Evolutionary conservation across 2,113 vertebrate genomes (phyloP).

Genomic region (Lichenostomus cassidix): DNA sequence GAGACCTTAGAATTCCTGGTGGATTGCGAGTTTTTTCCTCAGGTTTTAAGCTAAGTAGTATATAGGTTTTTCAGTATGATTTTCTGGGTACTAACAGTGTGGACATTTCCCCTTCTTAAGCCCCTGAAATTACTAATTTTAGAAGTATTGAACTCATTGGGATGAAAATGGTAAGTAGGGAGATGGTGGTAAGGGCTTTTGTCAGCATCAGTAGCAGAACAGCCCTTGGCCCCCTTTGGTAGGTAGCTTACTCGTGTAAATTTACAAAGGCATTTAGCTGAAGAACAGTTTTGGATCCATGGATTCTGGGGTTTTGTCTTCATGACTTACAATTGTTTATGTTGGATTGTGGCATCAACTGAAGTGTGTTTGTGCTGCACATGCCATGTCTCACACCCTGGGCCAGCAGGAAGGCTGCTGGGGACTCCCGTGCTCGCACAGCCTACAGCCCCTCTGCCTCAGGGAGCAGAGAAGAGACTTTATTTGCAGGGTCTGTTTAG

Average conservation of each 20-base stretch:
- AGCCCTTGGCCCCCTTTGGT: background rate
- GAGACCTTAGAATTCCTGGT: background rate
- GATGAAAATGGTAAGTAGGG: background rate
- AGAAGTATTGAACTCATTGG: background rate
- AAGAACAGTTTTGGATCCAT: background rate
- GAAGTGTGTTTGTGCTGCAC: background rate
- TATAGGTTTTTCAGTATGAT: background rate
- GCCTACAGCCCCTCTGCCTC: background rate
- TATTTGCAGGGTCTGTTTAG: background rate
- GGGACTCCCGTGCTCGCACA: rapidly evolving
- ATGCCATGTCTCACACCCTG: rapidly evolving
- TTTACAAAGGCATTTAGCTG: background rate
- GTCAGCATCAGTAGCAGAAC: background rate
- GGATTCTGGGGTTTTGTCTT: background rate
- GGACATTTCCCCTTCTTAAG: background rate
- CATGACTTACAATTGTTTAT: background rate
- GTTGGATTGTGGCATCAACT: background rate
- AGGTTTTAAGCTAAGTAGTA: background rate
- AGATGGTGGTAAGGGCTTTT: background rate
- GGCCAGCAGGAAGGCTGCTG: background rate
- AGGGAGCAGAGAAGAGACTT: background rate
- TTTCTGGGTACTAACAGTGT: background rate
- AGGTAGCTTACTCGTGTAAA: background rate
- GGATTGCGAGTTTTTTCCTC: background rate
- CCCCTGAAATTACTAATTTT: background rate